Base-by-base conservation (phyloP, 2,113 vertebrate species). In the Zosterops pallidus region DNA sequence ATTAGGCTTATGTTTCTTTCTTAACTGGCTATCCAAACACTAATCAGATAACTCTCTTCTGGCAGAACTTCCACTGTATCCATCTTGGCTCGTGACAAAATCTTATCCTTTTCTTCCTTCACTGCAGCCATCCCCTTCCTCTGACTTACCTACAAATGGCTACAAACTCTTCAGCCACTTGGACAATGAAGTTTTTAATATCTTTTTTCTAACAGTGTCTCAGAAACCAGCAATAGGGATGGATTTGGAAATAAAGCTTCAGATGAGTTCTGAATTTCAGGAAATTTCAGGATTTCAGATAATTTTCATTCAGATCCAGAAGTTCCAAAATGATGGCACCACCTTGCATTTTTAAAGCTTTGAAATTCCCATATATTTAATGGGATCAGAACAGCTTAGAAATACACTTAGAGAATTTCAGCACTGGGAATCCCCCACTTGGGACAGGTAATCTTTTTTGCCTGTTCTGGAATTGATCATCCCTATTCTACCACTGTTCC, bases 171-270 rank as follows among this genome's bases (percentile, higher is more conserved):
- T 56, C 46, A 86, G 25, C 22, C 25, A 22, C 49, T 62, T 81
- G 52, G 46, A 85, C 17, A 63, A 18, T 33, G 14, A 44, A 49
- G 4, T 9, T 39, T 69, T 75, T 50, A 26, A 49, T 6, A 22
- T 17, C 2, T 4, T 14, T 69, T 77, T 67, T 67, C 44, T 55
- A 78, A 60, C 49, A 41, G 2, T 25, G 9, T 68, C 41, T 93
- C 56, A 74, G 23, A 91, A 78, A 49, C 3, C 28, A 49, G 13
- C 0, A 1, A 52, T 2, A 49, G 14, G 0, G 1, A n/a, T 41
- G 11, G 31, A 47, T 75, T 86, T 86, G 29, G 50, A 81, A 88
- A 80, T 15, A 75, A 64, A 89, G 9, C 11, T 65, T 57, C 42
- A 21, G 5, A 31, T 15, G 53, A 72, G 11, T 68, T 92, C 47